Evolutionary conservation across 1,140 invertebrate genomes (phyloP).

Genomic region (Ladona fulva): DNA sequence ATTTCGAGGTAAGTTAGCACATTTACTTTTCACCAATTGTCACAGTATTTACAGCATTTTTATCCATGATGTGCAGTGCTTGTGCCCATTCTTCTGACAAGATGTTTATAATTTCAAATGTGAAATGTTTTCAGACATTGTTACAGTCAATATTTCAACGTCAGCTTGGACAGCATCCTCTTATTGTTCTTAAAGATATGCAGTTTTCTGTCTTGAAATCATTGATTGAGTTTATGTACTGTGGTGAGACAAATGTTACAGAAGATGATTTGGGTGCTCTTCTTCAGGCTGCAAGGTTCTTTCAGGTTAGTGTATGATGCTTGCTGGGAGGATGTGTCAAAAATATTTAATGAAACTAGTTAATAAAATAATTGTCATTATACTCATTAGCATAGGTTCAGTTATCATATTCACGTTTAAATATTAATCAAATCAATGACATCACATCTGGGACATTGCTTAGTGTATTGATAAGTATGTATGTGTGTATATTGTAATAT

Average conservation of each 20-base stretch:
- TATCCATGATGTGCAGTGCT: too few species aligned
- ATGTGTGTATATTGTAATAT: too few species aligned
- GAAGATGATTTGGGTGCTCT: constrained; percentile 41
- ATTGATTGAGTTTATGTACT: constrained; percentile 50
- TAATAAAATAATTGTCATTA: too few species aligned
- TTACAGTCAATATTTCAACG: constrained; percentile 43
- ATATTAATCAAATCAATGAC: too few species aligned
- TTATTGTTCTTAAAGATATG: constrained; percentile 46
- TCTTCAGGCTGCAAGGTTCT: constrained; percentile 42
- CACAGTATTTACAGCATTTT: constrained; percentile 23
- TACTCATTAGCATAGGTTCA: too few species aligned
- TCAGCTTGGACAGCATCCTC: constrained; percentile 43
- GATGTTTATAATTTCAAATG: background rate
- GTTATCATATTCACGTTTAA: too few species aligned
- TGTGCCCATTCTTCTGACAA: too few species aligned
- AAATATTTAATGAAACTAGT: too few species aligned
- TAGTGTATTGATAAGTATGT: background rate
- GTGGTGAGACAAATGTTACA: constrained; percentile 45
- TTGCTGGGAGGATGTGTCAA: too few species aligned
- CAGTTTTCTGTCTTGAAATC: constrained; percentile 46
- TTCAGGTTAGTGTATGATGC: constrained; percentile 36
- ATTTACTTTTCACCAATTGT: constrained; percentile 22
- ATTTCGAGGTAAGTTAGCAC: constrained; percentile 42
- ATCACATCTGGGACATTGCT: background rate
- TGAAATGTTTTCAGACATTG: constrained; percentile 10